These are phyloP conservation scores for Gobiocypris rarus DNA, from an alignment of 2,113 vertebrate species.

Conservation along the genomic window DNA sequence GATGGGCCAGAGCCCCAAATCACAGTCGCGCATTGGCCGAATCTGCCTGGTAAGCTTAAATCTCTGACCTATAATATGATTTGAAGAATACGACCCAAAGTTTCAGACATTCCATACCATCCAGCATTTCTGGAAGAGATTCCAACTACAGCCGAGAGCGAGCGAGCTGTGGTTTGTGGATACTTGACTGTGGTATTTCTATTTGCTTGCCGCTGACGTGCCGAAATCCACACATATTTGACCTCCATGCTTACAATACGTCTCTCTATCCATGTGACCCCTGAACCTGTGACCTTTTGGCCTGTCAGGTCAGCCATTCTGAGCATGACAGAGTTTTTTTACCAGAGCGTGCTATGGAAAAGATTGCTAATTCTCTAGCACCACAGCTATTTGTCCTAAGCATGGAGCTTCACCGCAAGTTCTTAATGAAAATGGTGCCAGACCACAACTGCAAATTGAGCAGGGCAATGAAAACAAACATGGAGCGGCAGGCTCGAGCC, in stretches of 20 bases:
- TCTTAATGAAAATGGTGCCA: slow-evolving; percentile 25
- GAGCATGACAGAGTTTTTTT: slow-evolving; percentile 41
- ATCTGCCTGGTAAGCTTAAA: slow-evolving; percentile 89
- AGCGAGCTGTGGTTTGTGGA: neutral
- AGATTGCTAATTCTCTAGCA: slow-evolving; percentile 11
- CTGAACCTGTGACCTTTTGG: slow-evolving; percentile 63
- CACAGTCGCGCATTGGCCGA: slow-evolving; percentile 93
- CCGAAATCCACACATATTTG: slow-evolving; percentile 74
- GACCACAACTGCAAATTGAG: slow-evolving; percentile 49
- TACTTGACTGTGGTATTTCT: slow-evolving; percentile 34
- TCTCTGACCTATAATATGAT: neutral
- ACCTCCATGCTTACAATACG: slow-evolving; percentile 69
- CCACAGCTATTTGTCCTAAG: neutral
- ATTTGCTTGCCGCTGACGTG: slow-evolving; percentile 67
- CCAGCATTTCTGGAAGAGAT: neutral
- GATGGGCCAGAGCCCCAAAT: slow-evolving; percentile 88
- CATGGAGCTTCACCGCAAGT: neutral
- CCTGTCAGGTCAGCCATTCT: slow-evolving; percentile 55
- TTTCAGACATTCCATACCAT: neutral
- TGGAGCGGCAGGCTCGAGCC: neutral
- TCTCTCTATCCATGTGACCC: slow-evolving; percentile 66
- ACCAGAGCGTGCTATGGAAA: slow-evolving; percentile 7
- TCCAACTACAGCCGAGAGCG: neutral
- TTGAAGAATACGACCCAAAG: neutral
- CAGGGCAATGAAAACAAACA: slow-evolving; percentile 56